Conservation (phyloP, 1,140 invertebrate genomes). For the Antheraea mylitta region DNA sequence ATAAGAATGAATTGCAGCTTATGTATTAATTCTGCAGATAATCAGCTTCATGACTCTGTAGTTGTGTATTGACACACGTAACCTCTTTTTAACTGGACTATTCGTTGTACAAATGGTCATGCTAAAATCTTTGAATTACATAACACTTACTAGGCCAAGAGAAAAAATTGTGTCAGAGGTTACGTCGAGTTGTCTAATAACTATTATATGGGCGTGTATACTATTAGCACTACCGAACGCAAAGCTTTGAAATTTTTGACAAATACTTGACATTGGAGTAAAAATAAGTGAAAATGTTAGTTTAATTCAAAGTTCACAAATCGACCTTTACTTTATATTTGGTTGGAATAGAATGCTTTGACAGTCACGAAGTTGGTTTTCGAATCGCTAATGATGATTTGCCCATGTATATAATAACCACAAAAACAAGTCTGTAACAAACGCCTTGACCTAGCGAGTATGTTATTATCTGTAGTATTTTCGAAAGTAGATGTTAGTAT, state of each 20-base stretch:
- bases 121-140: constrained; percentile 41
- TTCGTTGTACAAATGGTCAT: constrained; percentile 50
- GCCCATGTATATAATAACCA: background rate
- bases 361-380: background rate
- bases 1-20: background rate
- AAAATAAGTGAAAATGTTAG: background rate
- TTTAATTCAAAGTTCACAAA: too few relatives aligned
- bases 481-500: background rate
- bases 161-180: constrained; percentile 23
- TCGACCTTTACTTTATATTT: background rate
- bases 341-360: background rate
- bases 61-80: constrained; percentile 29
- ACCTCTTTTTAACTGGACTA: constrained; percentile 40
- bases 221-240: background rate
- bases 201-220: background rate
- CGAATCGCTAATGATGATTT: background rate
- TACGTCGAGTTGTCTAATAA: background rate
- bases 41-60: constrained; percentile 13
- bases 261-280: too few relatives aligned
- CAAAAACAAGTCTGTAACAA: background rate
- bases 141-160: constrained; percentile 53
- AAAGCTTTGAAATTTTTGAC: too few relatives aligned
- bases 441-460: background rate
- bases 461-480: background rate
- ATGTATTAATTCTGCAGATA: constrained; percentile 13